Base-by-base conservation (phyloP, 2,888 invertebrate genomes). In the Baccha elongata region DNA sequence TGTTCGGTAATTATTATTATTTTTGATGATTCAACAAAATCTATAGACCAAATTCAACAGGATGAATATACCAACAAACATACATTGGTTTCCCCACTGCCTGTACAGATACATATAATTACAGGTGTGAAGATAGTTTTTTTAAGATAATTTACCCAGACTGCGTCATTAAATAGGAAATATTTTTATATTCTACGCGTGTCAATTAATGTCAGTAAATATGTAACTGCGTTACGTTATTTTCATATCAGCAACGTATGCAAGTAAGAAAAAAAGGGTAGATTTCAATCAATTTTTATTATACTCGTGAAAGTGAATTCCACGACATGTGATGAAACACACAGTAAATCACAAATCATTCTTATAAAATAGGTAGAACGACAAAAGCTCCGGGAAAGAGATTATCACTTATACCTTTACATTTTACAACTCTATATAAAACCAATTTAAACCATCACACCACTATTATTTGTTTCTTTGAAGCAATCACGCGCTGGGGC, bases 91-190 rank as follows among this genome's bases (percentile, higher is more conserved):
- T 48, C 58, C 23, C 40, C 50, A 64, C 48, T 74, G n/a, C n/a
- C n/a, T n/a, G n/a, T n/a, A n/a, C n/a, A n/a, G n/a, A 37, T 46
- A 52, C 44, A 69, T 50, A 64, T 69, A 69, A 80, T 80, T 75
- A 75, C 80, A 81, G 75, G 80, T 80, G 80, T 81, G 80, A 81
- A 81, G 80, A 75, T 81, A 69, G 40, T 64, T 74, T 80, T 60
- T 58, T 65, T 44, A 42, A 50, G 75, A 74, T 74, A 69, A 74
- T 46, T 69, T 52, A 15, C n/a, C 44, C 42, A 69, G 55, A 44
- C 68, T 42, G 55, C 64, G 53, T 62, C 37, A 44, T 58, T 44
- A 69, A 58, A 55, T 46, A 46, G 19, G 17, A 69, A 74, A 69
- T 50, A 55, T 44, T 48, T 50, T 53, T 46, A 68, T 62, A 23